Conservation (phyloP, 2,113 vertebrate species). For the Daphoenositta chrysoptera region DNA sequence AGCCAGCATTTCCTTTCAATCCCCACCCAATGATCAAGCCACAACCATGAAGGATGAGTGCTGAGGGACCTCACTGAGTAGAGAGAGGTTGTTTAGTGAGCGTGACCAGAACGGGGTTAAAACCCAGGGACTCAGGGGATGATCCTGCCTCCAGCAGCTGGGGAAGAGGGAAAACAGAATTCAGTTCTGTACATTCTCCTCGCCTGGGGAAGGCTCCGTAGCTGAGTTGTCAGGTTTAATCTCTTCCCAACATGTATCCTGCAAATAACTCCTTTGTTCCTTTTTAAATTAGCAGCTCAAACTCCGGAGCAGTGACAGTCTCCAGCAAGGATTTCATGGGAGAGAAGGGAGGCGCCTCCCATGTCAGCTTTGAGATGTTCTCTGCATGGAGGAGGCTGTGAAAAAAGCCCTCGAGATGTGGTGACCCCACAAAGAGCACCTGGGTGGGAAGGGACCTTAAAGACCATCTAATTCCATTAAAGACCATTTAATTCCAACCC, state of each 20-base stretch:
- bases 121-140: neutral
- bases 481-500: neutral
- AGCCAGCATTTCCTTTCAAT: neutral
- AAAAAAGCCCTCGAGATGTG: neutral
- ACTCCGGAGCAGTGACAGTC: rapidly evolving
- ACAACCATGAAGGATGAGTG: neutral
- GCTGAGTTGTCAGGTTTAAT: slow-evolving; percentile 25
- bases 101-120: neutral
- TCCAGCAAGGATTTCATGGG: neutral
- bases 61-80: neutral
- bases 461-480: neutral
- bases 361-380: neutral
- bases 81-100: neutral
- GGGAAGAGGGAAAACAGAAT: neutral
- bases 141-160: neutral
- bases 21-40: neutral
- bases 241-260: neutral
- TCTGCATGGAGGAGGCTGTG: neutral
- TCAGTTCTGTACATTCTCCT: neutral
- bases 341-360: neutral
- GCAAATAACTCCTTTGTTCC: slow-evolving; percentile 13
- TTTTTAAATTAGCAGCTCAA: neutral
- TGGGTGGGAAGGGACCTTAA: neutral
- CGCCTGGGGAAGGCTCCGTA: neutral
- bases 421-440: neutral